Base-by-base conservation (phyloP, 1,140 invertebrate species). In the Apis laboriosa region DNA sequence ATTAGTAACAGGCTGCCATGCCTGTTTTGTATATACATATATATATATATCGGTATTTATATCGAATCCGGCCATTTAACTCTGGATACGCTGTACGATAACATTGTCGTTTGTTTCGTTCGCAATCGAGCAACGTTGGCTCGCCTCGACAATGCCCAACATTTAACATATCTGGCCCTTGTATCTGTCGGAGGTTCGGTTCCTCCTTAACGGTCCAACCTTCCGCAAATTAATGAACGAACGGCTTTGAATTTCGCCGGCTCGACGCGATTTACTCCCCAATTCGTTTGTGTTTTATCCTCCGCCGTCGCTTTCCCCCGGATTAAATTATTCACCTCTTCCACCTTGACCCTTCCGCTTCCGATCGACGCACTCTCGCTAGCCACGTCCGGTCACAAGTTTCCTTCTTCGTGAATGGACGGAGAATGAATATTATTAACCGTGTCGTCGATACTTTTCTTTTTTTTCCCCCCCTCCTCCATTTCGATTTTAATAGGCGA, bases 21-120 rank as follows among this genome's bases (percentile, higher is more conserved):
- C 34, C 76, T 21, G 53, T 49, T 51, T 61, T 24, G 61, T 43
- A 43, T 7, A 43, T 43, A 43, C 5, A 43, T 43, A 43, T 43
- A 43, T 43, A 43, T 43, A 43, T 43, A 43, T 78, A 84, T 88
- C 79, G 56, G 49, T 87, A 82, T 79, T 87, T 86, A 86, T 87
- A 86, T 72, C 63, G 75, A 24, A 49, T 64, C 58, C 58, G 63
- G 56, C 49, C 73, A 53, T 85, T 53, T 78, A 24, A 19, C 76
- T 49, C 55, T 21, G 51, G 34, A 34, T 56, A 53, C 63, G 58
- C 83, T 51, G 28, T 21, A 70, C 74, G 85, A 86, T 86, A 86
- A 86, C 78, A 85, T 86, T 86, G 84, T 79, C 71, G 84, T 82
- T 87, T 87, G 80, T 87, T 82, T 87, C 86, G 80, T 87, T 86